Conservation (phyloP, 2,888 invertebrate species). For the Fragum whitleyi region DNA sequence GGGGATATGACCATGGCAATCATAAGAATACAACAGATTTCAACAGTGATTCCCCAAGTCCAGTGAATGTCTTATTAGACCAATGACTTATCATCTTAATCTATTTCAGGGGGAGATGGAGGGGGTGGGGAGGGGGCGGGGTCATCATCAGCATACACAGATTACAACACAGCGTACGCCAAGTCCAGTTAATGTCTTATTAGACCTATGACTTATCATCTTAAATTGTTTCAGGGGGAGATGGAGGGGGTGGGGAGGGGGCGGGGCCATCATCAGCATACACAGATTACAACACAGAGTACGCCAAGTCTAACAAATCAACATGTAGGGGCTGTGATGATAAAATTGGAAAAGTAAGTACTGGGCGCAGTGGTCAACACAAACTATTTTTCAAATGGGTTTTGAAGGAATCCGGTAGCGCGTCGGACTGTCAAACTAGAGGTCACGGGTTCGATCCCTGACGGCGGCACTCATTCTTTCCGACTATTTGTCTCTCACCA, state of each 20-base stretch:
- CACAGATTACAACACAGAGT: conserved; percentile 88
- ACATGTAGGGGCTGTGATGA: conserved; percentile 93
- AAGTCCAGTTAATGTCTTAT: conserved; percentile 93
- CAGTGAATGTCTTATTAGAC: too few relatives aligned
- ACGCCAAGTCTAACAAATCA: conserved; percentile 94
- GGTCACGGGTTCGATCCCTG: too few relatives aligned
- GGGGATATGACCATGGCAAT: too few relatives aligned
- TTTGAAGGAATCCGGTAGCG: too few relatives aligned
- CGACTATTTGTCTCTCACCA: too few relatives aligned
- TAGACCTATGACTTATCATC: too few relatives aligned
- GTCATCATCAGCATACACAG: conserved; percentile 7
- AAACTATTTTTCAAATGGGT: too few relatives aligned
- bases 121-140: conserved; percentile 59
- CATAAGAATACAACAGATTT: too few relatives aligned
- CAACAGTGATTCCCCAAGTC: too few relatives aligned
- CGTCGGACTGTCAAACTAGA: too few relatives aligned
- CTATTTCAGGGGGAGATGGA: conserved; percentile 37
- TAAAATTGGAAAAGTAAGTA: conserved; percentile 91
- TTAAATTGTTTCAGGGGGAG: conserved; percentile 3
- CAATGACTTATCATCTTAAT: background rate
- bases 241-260: conserved; percentile 63
- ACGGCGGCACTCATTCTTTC: too few relatives aligned
- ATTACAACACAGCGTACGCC: conserved; percentile 90
- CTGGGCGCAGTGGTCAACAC: too few relatives aligned
- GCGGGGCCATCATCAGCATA: conserved; percentile 32